phyloP scores from a whole-genome alignment of 2,888 invertebrate genomes.

The Fragum whitleyi region DNA sequence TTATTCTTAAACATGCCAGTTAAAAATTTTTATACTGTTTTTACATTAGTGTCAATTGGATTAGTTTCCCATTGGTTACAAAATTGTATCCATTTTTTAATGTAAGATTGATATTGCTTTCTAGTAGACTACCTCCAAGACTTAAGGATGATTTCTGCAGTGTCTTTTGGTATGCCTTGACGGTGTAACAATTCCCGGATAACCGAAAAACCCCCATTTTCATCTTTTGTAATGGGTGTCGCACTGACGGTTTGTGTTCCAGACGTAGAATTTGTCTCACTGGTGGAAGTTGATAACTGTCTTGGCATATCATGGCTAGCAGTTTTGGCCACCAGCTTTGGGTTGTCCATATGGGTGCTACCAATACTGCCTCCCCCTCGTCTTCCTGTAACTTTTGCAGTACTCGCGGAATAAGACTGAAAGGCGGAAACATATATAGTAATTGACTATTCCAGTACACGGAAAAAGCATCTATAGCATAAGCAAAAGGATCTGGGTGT shows the following conservation, averaged over 20 bases:
- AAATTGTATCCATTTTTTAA: conserved; percentile 48
- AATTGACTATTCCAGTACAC: conserved; percentile 23
- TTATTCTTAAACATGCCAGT: conserved; percentile 34
- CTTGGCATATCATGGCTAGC: not conserved
- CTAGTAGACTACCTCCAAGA: conserved; percentile 55
- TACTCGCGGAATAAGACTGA: conserved; percentile 30
- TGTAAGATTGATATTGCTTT: conserved; percentile 52
- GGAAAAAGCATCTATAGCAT: conserved; percentile 41
- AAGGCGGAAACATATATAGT: conserved; percentile 50
- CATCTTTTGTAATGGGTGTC: not conserved
- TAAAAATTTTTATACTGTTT: conserved; percentile 32
- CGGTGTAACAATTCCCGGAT: conserved; percentile 48
- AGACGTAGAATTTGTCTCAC: not conserved
- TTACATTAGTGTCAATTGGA: conserved; percentile 36
- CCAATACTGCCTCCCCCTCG: conserved; percentile 29
- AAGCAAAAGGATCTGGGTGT: conserved; percentile 23
- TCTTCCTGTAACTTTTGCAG: conserved; percentile 51
- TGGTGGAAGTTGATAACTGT: not conserved
- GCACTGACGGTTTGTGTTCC: not conserved
- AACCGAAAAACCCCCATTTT: conserved; percentile 16
- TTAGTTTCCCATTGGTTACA: conserved; percentile 23
- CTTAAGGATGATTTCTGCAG: conserved; percentile 43
- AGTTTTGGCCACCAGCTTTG: not conserved
- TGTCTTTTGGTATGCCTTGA: conserved; percentile 44
- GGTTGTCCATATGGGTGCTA: conserved; percentile 24